Evolutionary conservation across 2,888 invertebrate genomes (phyloP).

Genomic region (Mamestra brassicae): DNA sequence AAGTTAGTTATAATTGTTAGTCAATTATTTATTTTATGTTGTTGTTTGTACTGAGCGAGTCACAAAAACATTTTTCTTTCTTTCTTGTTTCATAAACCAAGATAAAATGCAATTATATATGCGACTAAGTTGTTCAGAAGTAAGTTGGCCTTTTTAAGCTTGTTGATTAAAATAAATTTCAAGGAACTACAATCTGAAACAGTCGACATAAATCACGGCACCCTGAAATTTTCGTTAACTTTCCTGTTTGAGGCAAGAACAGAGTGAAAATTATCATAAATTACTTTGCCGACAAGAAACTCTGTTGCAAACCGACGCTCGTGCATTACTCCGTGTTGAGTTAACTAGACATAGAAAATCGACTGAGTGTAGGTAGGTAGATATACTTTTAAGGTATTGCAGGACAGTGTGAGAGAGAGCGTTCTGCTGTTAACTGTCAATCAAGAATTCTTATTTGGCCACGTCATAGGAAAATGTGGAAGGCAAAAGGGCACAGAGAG

Average conservation of each 20-base stretch:
- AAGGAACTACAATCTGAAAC: constrained; percentile 3
- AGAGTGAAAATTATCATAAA: constrained; percentile 27
- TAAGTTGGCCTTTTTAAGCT: no score
- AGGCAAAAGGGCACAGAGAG: no score
- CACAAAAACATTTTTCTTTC: no score
- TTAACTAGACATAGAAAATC: not conserved
- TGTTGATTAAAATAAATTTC: not conserved
- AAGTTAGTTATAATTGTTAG: no score
- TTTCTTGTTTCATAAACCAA: no score
- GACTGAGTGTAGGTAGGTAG: not conserved
- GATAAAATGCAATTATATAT: no score
- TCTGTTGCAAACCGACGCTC: not conserved
- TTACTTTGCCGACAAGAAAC: constrained; percentile 18
- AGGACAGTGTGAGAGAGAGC: no score
- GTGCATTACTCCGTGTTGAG: not conserved
- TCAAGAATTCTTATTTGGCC: not conserved
- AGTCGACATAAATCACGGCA: constrained; percentile 9
- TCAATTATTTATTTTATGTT: no score
- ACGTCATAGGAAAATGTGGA: no score
- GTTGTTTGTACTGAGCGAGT: no score
- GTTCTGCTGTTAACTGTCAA: not conserved
- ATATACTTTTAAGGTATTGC: no score
- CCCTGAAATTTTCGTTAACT: constrained; percentile 15
- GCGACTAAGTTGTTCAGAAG: no score
- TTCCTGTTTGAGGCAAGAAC: not conserved